A percentile compares a stretch with the other conserved stretches of the same genome.
These are phyloP conservation scores for Amphipoea oculea DNA, from an alignment of 2,888 invertebrate genomes.

Conservation along the genomic window DNA sequence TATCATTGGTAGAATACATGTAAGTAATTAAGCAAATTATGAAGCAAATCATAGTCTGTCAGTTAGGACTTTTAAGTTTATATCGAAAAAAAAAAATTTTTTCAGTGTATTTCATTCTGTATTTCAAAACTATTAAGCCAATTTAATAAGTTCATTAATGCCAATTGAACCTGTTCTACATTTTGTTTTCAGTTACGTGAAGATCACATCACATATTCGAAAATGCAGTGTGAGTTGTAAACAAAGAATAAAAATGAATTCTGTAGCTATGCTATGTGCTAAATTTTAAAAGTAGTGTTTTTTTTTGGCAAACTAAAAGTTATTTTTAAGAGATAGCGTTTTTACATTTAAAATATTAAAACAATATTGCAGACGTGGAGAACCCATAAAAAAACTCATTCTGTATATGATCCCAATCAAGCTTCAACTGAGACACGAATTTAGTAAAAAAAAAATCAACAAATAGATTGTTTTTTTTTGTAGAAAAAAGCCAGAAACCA, in stretches of 20 bases:
- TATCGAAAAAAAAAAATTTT: background rate
- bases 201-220: background rate
- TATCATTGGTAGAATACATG: background rate
- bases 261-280: background rate
- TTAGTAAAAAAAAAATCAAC: background rate
- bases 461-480: background rate
- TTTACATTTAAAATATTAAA: background rate
- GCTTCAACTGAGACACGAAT: background rate
- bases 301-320: background rate
- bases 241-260: background rate
- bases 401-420: conserved; percentile 5
- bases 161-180: background rate
- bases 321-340: background rate
- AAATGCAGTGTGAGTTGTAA: conserved; percentile 13
- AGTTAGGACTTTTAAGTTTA: background rate
- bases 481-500: background rate
- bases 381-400: background rate
- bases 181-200: background rate
- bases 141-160: conserved; percentile 11
- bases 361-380: background rate
- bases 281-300: background rate
- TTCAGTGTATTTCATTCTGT: background rate
- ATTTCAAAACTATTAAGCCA: conserved; percentile 23
- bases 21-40: background rate
- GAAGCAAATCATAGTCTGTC: conserved; percentile 5